A percentile compares a stretch with the other conserved stretches of the same genome.
Conservation (phyloP, 2,888 invertebrate genomes). For the Corythucha ciliata region DNA sequence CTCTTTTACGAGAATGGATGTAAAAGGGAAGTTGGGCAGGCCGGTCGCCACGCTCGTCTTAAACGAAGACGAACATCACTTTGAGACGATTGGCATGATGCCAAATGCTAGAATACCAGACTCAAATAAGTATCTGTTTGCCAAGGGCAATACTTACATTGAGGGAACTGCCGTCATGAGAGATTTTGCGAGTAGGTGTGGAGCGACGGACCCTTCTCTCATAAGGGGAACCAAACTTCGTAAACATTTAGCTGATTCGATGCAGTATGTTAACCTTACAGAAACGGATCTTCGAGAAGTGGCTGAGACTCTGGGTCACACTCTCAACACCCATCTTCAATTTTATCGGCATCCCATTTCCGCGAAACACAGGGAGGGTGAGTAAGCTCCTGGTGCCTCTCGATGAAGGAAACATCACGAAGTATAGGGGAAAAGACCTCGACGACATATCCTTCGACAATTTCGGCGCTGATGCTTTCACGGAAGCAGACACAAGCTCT, state of each 20-base stretch:
- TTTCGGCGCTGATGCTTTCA: too few species aligned
- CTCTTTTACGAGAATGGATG: too few species aligned
- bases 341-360: conserved; percentile 14
- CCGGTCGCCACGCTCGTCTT: too few species aligned
- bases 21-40: too few species aligned
- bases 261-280: conserved; percentile 16
- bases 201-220: conserved; percentile 6
- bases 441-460: too few species aligned
- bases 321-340: conserved; percentile 15
- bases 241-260: conserved; percentile 7
- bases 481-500: too few species aligned
- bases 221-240: conserved; percentile 15
- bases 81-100: too few species aligned
- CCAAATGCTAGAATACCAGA: too few species aligned
- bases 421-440: too few species aligned
- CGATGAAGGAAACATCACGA: conserved; percentile 1
- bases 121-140: too few species aligned
- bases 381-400: conserved; percentile 15
- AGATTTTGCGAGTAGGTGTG: conserved; percentile 6
- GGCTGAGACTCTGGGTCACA: conserved; percentile 18
- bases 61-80: too few species aligned
- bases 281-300: conserved; percentile 18
- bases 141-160: too few species aligned
- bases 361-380: conserved; percentile 16
- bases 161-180: conserved; percentile 16